A percentile compares a stretch with the other conserved stretches of the same genome.
phyloP scores from a whole-genome alignment of 2,888 invertebrate genomes.

The Leucoma salicis region DNA sequence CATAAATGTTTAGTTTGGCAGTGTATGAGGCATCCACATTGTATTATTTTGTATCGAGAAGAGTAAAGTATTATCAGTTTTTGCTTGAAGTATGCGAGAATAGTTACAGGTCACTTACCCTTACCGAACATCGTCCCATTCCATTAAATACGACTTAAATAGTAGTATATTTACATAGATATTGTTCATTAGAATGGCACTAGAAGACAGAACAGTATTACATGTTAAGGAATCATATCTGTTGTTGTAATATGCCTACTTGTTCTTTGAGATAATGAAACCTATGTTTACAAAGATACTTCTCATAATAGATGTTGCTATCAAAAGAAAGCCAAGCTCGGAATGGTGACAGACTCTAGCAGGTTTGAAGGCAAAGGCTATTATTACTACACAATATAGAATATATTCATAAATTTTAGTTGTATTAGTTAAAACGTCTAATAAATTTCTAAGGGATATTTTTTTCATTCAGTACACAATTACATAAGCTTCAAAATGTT shows the following conservation, averaged over 20 bases:
- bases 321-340: conserved; percentile 51
- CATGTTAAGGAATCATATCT: conserved; percentile 30
- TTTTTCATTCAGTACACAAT: conserved; percentile 12
- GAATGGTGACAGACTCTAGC: conserved; percentile 40
- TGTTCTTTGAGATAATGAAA: background rate
- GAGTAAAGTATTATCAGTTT: no score
- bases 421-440: no score
- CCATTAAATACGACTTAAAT: no score
- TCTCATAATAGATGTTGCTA: background rate
- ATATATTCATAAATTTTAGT: no score
- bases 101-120: no score
- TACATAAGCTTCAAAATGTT: conserved; percentile 18
- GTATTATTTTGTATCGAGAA: no score
- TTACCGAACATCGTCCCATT: no score
- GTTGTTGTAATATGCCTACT: conserved; percentile 33
- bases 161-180: conserved; percentile 52
- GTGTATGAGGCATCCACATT: no score
- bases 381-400: no score
- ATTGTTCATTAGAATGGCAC: conserved; percentile 70
- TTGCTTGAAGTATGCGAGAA: no score
- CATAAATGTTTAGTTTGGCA: no score
- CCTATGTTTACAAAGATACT: background rate
- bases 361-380: conserved; percentile 38
- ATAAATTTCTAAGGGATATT: no score
- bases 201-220: conserved; percentile 27